Conservation (phyloP, 2,797 vertebrate genomes). For the Acanthurus leucopareius region DNA sequence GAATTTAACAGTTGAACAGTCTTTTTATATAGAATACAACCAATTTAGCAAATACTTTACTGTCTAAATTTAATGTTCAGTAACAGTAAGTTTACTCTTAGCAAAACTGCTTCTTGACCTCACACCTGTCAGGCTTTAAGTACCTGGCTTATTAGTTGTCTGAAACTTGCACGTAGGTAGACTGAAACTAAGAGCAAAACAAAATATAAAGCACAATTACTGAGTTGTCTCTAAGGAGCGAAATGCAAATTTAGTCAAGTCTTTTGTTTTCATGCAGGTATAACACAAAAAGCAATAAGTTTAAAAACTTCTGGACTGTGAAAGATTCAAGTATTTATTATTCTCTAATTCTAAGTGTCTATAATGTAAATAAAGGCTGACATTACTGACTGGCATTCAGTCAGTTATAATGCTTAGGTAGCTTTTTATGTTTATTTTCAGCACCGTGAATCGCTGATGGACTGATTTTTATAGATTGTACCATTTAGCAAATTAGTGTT, state of each 20-base stretch:
- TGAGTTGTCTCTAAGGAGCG: neutral
- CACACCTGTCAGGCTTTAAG: neutral
- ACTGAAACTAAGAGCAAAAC: neutral
- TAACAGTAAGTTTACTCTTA: neutral
- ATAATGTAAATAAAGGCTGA: too few species aligned
- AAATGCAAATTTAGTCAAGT: neutral
- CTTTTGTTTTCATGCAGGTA: too few species aligned
- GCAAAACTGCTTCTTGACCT: neutral
- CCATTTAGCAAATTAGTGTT: neutral
- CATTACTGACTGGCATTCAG: neutral
- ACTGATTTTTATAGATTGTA: constrained; percentile 9
- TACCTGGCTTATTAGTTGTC: too few species aligned
- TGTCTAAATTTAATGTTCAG: neutral
- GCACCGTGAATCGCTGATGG: constrained; percentile 2
- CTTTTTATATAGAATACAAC: constrained; percentile 10
- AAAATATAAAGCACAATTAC: neutral
- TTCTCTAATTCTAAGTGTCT: too few species aligned
- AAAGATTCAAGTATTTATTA: too few species aligned
- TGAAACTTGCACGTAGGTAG: neutral
- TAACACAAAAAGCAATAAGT: too few species aligned
- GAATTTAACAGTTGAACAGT: constrained; percentile 4
- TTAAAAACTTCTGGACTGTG: too few species aligned
- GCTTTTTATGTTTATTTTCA: neutral
- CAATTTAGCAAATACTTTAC: neutral
- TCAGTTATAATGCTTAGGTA: neutral